Evolutionary conservation across 2,888 invertebrate genomes (phyloP).

Genomic region (Megastigmus dorsalis): DNA sequence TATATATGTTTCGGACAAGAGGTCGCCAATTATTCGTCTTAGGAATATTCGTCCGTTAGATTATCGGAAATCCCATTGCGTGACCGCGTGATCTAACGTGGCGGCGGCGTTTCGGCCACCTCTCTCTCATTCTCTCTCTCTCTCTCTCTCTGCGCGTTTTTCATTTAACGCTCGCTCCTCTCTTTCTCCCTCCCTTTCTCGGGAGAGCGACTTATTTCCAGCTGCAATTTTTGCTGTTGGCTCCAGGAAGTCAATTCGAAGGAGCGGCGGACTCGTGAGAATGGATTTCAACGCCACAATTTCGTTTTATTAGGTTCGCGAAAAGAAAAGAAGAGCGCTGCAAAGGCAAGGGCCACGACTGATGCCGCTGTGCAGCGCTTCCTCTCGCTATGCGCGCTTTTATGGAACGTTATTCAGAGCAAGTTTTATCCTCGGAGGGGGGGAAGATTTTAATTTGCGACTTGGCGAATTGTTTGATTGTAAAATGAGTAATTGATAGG

Average conservation of each 20-base stretch:
- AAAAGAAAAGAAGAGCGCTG: not conserved
- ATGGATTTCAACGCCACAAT: conserved; percentile 31
- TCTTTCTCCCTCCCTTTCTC: conserved; percentile 43
- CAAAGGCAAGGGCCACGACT: too few relatives aligned
- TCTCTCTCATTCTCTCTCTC: not conserved
- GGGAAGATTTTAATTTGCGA: too few relatives aligned
- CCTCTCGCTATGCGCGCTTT: too few relatives aligned
- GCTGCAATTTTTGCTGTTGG: conserved; percentile 49
- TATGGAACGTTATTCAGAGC: too few relatives aligned
- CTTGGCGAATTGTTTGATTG: too few relatives aligned
- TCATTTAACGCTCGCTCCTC: conserved; percentile 20
- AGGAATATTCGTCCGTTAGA: conserved; percentile 46
- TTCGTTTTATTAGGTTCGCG: conserved; percentile 16
- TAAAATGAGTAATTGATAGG: too few relatives aligned
- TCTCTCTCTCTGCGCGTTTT: conserved; percentile 44
- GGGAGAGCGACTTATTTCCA: conserved; percentile 45
- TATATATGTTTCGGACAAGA: not conserved
- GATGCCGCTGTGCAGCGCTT: too few relatives aligned
- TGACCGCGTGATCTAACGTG: conserved; percentile 35
- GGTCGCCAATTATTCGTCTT: conserved; percentile 36
- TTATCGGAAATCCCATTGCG: conserved; percentile 52
- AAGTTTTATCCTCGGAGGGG: too few relatives aligned
- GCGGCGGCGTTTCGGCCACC: conserved; percentile 1
- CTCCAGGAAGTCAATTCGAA: conserved; percentile 45
- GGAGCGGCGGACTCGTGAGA: conserved; percentile 39